Evolutionary conservation across 2,888 invertebrate species (phyloP).

Genomic region (Ecliptopera silaceata): DNA sequence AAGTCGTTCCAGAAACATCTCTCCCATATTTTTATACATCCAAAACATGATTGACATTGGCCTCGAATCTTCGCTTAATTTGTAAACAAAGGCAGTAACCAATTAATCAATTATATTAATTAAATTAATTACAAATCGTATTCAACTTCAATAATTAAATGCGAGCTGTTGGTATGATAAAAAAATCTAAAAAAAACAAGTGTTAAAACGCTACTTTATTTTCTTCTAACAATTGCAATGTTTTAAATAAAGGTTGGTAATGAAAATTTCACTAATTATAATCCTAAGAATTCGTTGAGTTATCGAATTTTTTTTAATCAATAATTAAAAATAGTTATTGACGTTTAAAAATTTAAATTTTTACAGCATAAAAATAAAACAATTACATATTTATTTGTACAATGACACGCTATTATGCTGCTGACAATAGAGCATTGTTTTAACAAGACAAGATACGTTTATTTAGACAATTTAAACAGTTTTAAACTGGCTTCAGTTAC

Average conservation of each 20-base stretch:
- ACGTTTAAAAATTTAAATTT: too few relatives aligned
- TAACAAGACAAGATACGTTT: background rate
- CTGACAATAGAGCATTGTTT: background rate
- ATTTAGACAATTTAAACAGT: conserved; percentile 1
- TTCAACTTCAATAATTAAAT: conserved; percentile 5
- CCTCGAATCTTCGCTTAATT: conserved; percentile 66
- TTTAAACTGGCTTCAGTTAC: background rate
- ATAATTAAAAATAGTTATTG: too few relatives aligned
- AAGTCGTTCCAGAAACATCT: conserved; percentile 19
- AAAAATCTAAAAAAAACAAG: background rate
- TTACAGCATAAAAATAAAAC: too few relatives aligned
- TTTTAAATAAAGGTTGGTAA: too few relatives aligned
- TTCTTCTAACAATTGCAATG: too few relatives aligned
- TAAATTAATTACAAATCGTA: conserved; percentile 10
- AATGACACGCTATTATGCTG: too few relatives aligned
- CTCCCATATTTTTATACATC: conserved; percentile 26
- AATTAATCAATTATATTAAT: conserved; percentile 14
- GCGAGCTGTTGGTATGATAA: background rate
- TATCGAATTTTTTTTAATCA: too few relatives aligned
- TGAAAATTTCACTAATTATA: too few relatives aligned
- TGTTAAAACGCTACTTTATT: too few relatives aligned
- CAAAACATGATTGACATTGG: conserved; percentile 74
- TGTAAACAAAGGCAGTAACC: conserved; percentile 34
- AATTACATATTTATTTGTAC: too few relatives aligned
- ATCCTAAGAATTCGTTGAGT: too few relatives aligned